Evolutionary conservation across 1,140 invertebrate genomes (phyloP).

Genomic region (Stratiolaelaps scimitus): DNA sequence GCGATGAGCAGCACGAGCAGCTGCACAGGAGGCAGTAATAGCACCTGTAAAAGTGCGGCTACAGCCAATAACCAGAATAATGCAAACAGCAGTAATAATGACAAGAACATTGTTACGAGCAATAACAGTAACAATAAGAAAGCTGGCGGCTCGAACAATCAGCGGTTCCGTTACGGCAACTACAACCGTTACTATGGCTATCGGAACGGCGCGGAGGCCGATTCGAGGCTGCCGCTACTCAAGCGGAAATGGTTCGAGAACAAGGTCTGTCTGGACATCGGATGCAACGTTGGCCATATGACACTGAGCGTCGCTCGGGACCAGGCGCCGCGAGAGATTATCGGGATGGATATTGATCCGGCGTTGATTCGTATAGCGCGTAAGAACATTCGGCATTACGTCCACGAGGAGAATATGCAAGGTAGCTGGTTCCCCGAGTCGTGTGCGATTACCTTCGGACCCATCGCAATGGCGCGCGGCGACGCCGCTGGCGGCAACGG

Average conservation of each 20-base stretch:
- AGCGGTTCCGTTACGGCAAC: constrained; percentile 81
- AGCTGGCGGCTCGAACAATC: constrained; percentile 44
- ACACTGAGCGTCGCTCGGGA: constrained; percentile 67
- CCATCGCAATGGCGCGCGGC: constrained; percentile 37
- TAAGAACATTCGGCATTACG: constrained; percentile 65
- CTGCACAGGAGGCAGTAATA: background rate
- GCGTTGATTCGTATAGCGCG: constrained; percentile 67
- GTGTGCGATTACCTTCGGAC: constrained; percentile 41
- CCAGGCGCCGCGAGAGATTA: constrained; percentile 64
- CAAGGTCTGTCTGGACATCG: constrained; percentile 88
- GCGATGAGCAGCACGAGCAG: background rate
- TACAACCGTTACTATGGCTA: constrained; percentile 95
- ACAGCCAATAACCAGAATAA: background rate
- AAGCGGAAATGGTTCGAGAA: constrained; percentile 68
- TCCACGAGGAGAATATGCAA: constrained; percentile 43
- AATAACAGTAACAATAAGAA: background rate
- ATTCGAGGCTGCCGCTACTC: constrained; percentile 59
- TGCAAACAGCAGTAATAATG: background rate
- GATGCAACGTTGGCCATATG: constrained; percentile 92
- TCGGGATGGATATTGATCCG: constrained; percentile 89
- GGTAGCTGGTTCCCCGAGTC: constrained; percentile 41
- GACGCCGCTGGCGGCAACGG: constrained; percentile 33
- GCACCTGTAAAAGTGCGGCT: background rate
- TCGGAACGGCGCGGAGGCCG: constrained; percentile 60
- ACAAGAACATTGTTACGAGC: background rate